A percentile compares a stretch with the other conserved stretches of the same genome.
phyloP scores from a whole-genome alignment of 2,797 vertebrate genomes.

The Dendrocincla fuliginosa region DNA sequence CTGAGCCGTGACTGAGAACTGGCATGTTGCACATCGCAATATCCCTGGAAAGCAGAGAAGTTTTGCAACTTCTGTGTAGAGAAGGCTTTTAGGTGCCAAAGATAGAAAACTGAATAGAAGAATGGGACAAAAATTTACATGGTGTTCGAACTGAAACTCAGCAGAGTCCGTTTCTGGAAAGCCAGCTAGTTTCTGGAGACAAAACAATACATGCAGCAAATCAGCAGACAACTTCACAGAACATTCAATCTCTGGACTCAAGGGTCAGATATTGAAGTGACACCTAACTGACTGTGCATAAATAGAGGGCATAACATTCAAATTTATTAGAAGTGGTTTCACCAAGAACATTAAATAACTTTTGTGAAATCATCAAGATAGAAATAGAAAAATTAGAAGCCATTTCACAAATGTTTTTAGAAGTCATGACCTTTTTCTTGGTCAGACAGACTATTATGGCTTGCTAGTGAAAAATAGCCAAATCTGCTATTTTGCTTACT shows the following conservation, averaged over 20 bases:
- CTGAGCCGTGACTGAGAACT: neutral
- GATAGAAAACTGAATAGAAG: neutral
- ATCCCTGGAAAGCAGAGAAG: neutral
- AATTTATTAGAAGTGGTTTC: neutral
- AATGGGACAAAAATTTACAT: fast-evolving
- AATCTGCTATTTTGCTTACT: neutral
- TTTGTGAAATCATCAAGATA: neutral
- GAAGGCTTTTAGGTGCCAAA: neutral
- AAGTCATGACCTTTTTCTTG: neutral
- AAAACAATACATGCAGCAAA: neutral
- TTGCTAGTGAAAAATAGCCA: neutral
- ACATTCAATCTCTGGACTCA: neutral
- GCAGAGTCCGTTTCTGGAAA: neutral
- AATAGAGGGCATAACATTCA: neutral
- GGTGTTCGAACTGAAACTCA: neutral
- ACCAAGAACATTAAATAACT: neutral
- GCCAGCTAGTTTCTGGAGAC: neutral
- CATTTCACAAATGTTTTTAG: neutral
- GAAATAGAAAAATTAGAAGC: neutral
- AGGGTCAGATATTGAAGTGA: neutral
- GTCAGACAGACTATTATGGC: neutral
- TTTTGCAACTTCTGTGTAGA: neutral
- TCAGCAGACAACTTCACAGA: neutral
- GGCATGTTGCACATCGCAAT: neutral
- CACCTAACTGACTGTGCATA: neutral